Evolutionary conservation across 2,113 vertebrate species (phyloP), one percentile per base, ranked within the genome.

Genomic region (Ageneiosus marmoratus): DNA sequence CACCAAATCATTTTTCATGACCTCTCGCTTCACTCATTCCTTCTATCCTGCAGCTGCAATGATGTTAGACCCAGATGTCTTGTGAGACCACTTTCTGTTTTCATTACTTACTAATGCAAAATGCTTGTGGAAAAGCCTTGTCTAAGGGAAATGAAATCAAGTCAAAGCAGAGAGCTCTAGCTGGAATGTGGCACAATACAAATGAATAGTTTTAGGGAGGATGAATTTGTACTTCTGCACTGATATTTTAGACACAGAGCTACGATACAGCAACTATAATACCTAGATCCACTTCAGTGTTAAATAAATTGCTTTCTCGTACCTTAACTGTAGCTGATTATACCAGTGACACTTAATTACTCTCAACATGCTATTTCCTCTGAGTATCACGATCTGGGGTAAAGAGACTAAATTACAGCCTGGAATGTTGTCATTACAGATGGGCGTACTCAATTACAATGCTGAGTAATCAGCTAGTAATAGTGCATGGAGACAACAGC

Each of bases 261-360:
- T n/a, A n/a, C 29, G 11, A 48, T 65, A 27, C 29, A 6, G 3
- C 50, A 34, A 7, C 24, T 48, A 46, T 65, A 67, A 65, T 67
- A 44, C 16, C 11, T 16, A n/a, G 55, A 72, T 72, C 67, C 2
- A 6, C 27, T 70, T 70, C 20, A 84, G 51, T 50, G 76, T 60
- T 24, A 8, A 53, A 73, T 51, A 56, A 84, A 85, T 83, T 44
- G 62, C 51, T 80, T 32, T 24, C 67, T 65, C 37, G 29, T 63
- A 88, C 70, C 37, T 83, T 86, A 80, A 77, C 62, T 75, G 75
- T 77, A 77, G 85, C 79, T 82, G 87, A 84, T 88, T 86, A 76
- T 51, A 84, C 29, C 62, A 82, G 60, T 86, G 85, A 77, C 70
- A 65, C 80, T 86, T 88, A 88, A 88, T 83, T 88, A 86, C 44